Percentiles rank a stretch among this genome's conserved stretches.
Conservation (phyloP, 1,140 invertebrate genomes). For the Diprion similis region DNA sequence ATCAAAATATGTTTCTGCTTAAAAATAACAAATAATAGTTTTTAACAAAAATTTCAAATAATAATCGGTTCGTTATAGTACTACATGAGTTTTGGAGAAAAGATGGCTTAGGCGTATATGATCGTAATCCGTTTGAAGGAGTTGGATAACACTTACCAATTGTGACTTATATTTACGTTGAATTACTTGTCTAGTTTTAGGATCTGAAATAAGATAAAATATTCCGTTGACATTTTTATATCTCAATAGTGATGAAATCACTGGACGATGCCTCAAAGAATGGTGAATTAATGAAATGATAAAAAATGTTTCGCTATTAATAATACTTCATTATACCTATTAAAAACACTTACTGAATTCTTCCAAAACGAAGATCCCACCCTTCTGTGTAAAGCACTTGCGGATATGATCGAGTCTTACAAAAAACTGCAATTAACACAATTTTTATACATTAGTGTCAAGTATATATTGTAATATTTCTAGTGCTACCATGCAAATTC, state of each 20-base stretch:
- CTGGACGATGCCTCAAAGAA: not conserved
- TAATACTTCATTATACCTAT: constrained; percentile 24
- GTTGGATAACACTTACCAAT: constrained; percentile 81
- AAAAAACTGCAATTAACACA: constrained; percentile 91
- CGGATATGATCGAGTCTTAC: constrained; percentile 98
- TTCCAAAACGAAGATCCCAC: constrained; percentile 98
- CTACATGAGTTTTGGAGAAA: constrained; percentile 15
- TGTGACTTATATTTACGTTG: constrained; percentile 97
- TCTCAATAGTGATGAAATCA: not conserved
- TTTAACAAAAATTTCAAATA: constrained; percentile 36
- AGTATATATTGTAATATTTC: constrained; percentile 19
- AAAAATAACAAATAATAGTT: constrained; percentile 18
- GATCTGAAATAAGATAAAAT: constrained; percentile 76
- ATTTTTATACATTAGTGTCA: constrained; percentile 16
- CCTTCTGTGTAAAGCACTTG: constrained; percentile 99
- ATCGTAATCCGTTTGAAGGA: constrained; percentile 12
- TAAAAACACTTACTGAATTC: constrained; percentile 93
- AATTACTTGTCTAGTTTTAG: constrained; percentile 94
- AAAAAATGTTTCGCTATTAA: constrained; percentile 11
- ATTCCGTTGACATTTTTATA: constrained; percentile 8
- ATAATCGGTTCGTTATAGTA: not conserved
- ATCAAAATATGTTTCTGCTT: not conserved
- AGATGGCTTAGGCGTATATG: not conserved
- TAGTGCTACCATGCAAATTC: constrained; percentile 13
- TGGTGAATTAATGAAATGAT: constrained; percentile 22